Conservation (phyloP, 2,113 vertebrate species). For the Thryonomys swinderianus region DNA sequence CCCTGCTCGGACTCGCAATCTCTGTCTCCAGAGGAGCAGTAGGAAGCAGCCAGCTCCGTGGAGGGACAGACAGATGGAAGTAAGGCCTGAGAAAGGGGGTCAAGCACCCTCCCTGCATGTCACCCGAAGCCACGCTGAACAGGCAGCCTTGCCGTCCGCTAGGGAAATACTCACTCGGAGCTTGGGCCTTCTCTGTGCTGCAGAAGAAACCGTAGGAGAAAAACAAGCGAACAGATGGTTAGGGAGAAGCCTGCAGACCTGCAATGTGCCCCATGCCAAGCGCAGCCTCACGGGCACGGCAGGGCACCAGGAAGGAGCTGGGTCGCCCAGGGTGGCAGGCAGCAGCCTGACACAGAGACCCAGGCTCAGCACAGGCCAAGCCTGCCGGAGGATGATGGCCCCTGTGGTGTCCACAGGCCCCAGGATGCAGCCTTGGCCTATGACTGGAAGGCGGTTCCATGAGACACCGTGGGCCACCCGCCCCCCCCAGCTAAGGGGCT, state of each 20-base stretch:
- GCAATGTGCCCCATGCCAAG: rapidly evolving
- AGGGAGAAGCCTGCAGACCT: neutral
- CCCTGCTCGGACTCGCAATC: rapidly evolving
- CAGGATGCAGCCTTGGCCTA: neutral
- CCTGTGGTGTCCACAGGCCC: neutral
- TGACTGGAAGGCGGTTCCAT: neutral
- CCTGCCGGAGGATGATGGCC: rapidly evolving
- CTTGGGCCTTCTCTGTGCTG: conserved; percentile 33
- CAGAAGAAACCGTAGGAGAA: neutral
- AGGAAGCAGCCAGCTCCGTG: rapidly evolving
- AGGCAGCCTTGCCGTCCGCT: rapidly evolving
- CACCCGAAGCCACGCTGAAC: no score
- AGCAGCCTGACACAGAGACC: neutral
- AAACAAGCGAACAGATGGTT: neutral
- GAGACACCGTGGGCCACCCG: neutral
- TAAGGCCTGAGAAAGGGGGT: neutral
- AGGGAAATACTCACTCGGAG: conserved; percentile 43
- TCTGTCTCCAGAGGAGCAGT: rapidly evolving
- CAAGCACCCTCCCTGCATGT: rapidly evolving
- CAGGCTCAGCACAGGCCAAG: rapidly evolving
- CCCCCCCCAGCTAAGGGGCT: neutral
- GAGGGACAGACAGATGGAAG: neutral
- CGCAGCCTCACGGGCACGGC: rapidly evolving
- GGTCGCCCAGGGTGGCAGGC: rapidly evolving
- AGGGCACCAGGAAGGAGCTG: neutral